Base-by-base conservation (phyloP, 2,113 vertebrate species). In the Neolamprologus falcicula region DNA sequence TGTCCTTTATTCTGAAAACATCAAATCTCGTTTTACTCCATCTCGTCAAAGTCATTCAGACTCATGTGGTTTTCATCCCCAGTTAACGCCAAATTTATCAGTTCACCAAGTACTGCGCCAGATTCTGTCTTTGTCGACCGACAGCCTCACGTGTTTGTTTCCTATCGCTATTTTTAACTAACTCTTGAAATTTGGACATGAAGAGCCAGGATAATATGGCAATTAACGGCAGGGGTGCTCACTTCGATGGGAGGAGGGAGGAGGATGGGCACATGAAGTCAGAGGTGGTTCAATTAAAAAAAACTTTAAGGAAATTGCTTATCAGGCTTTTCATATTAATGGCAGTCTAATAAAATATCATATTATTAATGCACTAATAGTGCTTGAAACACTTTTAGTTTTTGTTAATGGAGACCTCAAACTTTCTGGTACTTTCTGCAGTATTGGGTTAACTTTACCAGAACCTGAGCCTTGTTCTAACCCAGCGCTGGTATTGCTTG, bases 31-130 rank as follows among this genome's bases (percentile, higher is more conserved):
- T 92, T 91, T 92, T 85, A 31, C 89, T 92, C 85, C 83, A 26
- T 88, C 86, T 83, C 86, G 85, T 95, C 92, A 90, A 90, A 94
- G 92, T 95, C 92, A 84, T 92, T 93, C 80, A 86, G 87, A 91
- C 91, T 93, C 89, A 81, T 5, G 26, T 28, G 10, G 89, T 89
- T 94, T 93, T 94, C 83, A 91, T 93, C 76, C 59, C 9, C 84
- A 40, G 89, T 88, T 84, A 82, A 83, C 50, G 76, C 52, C 88
- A 89, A 35, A 92, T 92, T 59, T 87, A 90, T 92, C 83, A 83
- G 93, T 92, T 94, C 87, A 91, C 37, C 85, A 66, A 88, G 88
- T 76, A 21, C 28, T 7, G 47, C 55, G 31, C 42, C 76, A 68
- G 82, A 81, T 71, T 80, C 68, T 35, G 85, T 90, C 79, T 80